phyloP scores from a whole-genome alignment of 2,113 vertebrate genomes.

The Tautogolabrus adspersus region DNA sequence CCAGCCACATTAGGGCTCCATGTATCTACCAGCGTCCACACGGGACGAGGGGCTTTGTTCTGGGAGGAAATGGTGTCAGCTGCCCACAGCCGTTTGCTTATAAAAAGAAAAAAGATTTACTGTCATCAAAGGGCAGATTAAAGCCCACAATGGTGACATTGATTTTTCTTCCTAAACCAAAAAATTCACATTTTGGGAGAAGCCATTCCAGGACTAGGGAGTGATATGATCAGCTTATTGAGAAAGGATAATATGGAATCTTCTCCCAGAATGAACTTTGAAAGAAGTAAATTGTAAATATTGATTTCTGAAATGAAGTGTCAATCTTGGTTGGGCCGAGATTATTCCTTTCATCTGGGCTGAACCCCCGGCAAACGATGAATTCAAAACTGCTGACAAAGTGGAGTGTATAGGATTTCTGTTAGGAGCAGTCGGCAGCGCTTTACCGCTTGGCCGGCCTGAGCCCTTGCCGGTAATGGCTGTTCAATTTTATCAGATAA shows the following conservation, averaged over 20 bases:
- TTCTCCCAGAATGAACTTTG: conserved; percentile 99
- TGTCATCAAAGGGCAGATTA: conserved; percentile 99
- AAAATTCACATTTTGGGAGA: conserved; percentile 99
- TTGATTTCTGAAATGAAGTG: conserved; percentile 99
- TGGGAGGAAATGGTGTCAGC: conserved; percentile 99
- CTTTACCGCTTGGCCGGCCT: conserved; percentile 89
- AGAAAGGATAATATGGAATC: conserved; percentile 99
- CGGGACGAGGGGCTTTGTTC: conserved; percentile 97
- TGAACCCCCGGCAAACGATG: conserved; percentile 89
- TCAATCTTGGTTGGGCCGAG: conserved; percentile 98
- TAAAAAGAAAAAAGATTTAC: conserved; percentile 99
- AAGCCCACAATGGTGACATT: conserved; percentile 99
- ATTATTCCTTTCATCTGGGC: conserved; percentile 99
- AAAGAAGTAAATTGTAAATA: conserved; percentile 99
- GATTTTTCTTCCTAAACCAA: conserved; percentile 94
- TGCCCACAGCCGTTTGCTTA: conserved; percentile 97
- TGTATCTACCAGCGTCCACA: conserved; percentile 97
- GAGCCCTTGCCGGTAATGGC: conserved; percentile 97
- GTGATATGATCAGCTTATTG: conserved; percentile 99
- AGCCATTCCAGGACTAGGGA: conserved; percentile 95
- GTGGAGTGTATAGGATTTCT: conserved; percentile 99
- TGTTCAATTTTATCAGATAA: conserved; percentile 99
- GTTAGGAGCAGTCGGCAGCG: conserved; percentile 96
- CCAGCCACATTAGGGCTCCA: conserved; percentile 99
- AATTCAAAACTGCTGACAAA: conserved; percentile 99